phyloP scores from a whole-genome alignment of 23 tunicate species.

The Halocynthia roretzi region DNA sequence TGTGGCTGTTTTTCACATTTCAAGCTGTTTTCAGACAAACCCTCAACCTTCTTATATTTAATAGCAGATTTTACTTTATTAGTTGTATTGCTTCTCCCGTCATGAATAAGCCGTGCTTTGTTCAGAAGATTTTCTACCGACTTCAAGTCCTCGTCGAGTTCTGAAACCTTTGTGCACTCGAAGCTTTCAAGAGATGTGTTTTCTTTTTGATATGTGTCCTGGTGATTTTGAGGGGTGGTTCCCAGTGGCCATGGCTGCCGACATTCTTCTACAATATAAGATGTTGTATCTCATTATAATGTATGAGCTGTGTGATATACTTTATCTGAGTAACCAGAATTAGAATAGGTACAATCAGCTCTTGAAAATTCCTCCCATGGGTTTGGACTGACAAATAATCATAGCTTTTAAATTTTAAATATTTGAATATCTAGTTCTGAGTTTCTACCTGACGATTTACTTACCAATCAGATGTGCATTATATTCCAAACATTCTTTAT shows the following conservation, averaged over 20 bases:
- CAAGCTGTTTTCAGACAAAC: too few species aligned
- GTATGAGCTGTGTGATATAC: too few species aligned
- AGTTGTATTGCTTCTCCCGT: neutral
- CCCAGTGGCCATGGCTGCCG: constrained; percentile 12
- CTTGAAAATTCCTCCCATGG: too few species aligned
- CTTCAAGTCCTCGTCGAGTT: constrained; percentile 5
- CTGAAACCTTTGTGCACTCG: neutral
- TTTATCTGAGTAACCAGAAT: too few species aligned
- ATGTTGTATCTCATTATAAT: too few species aligned
- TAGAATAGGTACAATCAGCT: too few species aligned
- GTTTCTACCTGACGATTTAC: neutral
- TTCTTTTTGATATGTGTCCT: neutral
- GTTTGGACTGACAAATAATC: too few species aligned
- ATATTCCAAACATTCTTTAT: constrained; percentile 4
- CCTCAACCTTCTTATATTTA: too few species aligned
- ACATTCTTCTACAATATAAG: constrained; percentile 5
- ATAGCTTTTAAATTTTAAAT: too few species aligned
- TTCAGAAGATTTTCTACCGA: neutral
- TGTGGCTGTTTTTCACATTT: too few species aligned
- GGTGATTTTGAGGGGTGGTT: neutral
- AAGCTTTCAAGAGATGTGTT: neutral
- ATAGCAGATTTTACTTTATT: too few species aligned
- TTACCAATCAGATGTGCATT: constrained; percentile 3
- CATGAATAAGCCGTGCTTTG: constrained; percentile 23
- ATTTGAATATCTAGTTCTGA: too few species aligned